Conservation (phyloP, 2,113 vertebrate genomes). For the Periophthalmus modestus region DNA sequence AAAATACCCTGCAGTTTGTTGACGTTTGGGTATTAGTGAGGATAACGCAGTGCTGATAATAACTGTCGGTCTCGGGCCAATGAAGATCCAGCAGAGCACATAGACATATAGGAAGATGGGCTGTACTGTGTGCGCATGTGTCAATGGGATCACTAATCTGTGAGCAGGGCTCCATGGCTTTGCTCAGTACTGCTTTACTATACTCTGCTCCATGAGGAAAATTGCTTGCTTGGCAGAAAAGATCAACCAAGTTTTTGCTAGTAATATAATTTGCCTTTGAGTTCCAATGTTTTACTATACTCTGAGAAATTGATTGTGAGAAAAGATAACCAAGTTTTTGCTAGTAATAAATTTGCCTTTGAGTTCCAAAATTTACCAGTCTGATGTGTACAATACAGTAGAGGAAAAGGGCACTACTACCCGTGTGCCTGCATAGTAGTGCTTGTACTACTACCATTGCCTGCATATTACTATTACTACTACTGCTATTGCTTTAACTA, state of each 20-base stretch:
- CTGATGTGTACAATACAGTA: neutral
- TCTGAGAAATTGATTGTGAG: neutral
- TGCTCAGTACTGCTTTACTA: slow-evolving; percentile 22
- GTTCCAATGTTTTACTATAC: neutral
- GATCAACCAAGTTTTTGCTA: neutral
- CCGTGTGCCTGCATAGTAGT: no score
- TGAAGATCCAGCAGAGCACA: slow-evolving; percentile 5
- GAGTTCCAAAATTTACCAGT: neutral
- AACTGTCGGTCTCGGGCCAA: slow-evolving; percentile 9
- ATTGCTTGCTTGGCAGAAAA: neutral
- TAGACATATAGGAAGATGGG: neutral
- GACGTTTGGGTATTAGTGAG: slow-evolving; percentile 27
- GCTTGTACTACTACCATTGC: no score
- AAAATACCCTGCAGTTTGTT: slow-evolving; percentile 28
- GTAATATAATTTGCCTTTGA: neutral
- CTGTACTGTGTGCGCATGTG: neutral
- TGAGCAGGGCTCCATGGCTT: slow-evolving; percentile 17
- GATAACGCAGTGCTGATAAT: slow-evolving; percentile 32
- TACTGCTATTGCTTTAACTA: no score
- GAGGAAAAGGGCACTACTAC: no score
- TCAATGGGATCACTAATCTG: slow-evolving; percentile 11
- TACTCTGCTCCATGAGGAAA: slow-evolving; percentile 5
- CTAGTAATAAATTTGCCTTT: neutral
- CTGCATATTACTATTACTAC: no score
- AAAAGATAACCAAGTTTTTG: neutral